phyloP scores from a whole-genome alignment of 2,797 vertebrate species.

The Rhinatrema bivittatum region DNA sequence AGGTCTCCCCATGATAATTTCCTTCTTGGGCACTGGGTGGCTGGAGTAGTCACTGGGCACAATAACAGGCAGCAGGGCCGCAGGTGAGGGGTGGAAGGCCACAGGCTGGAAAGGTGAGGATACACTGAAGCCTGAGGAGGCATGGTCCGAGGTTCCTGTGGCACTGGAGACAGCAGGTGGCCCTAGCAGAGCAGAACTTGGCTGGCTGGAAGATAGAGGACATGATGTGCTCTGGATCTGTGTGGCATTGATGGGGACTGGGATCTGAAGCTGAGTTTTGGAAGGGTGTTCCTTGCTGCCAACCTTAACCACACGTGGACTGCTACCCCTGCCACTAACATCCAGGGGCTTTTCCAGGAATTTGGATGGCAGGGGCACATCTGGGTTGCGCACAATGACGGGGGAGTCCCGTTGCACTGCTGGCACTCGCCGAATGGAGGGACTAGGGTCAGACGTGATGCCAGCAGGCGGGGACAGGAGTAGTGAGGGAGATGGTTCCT shows the following conservation, averaged over 20 bases:
- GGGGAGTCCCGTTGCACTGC: conserved; percentile 78
- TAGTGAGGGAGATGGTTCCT: conserved; percentile 72
- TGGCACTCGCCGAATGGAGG: conserved; percentile 61
- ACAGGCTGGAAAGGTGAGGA: conserved; percentile 77
- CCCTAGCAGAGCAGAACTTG: conserved; percentile 33
- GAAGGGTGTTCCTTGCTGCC: conserved; percentile 17
- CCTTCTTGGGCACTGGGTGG: conserved; percentile 81
- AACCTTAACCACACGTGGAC: conserved; percentile 46
- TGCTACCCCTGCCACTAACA: conserved; percentile 26
- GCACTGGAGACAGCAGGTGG: conserved; percentile 32
- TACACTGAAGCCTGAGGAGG: conserved; percentile 45
- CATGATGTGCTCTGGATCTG: conserved; percentile 33
- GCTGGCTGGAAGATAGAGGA: conserved; percentile 14
- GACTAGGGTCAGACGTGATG: conserved; percentile 63
- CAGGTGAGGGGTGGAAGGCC: conserved; percentile 84
- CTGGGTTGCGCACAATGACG: conserved; percentile 83
- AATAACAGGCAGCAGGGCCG: conserved; percentile 81
- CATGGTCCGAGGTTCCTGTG: conserved; percentile 30
- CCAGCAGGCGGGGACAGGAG: conserved; percentile 78
- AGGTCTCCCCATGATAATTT: conserved; percentile 88
- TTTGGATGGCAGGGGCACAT: conserved; percentile 64
- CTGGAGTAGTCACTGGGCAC: conserved; percentile 76
- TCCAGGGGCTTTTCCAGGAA: conserved; percentile 43
- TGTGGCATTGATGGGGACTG: conserved; percentile 69
- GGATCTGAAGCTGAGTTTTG: conserved; percentile 56